Conservation (phyloP, 1,140 invertebrate species). For the Triops cancriformis region DNA sequence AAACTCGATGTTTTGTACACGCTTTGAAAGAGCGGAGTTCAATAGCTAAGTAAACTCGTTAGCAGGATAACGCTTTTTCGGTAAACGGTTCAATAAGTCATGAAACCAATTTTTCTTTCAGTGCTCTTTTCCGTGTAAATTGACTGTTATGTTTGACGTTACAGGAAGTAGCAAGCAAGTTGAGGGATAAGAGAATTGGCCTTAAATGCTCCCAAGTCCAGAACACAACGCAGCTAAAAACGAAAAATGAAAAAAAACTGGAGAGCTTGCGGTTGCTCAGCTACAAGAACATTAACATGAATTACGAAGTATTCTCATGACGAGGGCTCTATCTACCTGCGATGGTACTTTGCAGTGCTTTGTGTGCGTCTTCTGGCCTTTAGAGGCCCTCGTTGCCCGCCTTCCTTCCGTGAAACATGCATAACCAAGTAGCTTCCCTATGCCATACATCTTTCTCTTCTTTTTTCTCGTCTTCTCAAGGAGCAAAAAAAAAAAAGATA, state of each 20-base stretch:
- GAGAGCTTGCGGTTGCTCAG: constrained; percentile 15
- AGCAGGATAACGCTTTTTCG: too few species aligned
- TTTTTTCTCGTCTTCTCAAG: neutral
- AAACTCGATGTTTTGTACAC: too few species aligned
- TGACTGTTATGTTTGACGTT: too few species aligned
- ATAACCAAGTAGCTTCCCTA: constrained; percentile 6
- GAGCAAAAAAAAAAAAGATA: neutral
- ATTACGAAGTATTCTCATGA: neutral
- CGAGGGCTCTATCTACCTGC: neutral
- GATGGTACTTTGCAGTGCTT: neutral
- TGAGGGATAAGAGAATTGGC: neutral
- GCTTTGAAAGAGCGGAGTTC: too few species aligned
- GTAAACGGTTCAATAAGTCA: too few species aligned
- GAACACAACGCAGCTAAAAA: too few species aligned
- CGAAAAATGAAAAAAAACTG: neutral
- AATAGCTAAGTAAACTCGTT: too few species aligned
- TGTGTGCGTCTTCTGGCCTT: neutral
- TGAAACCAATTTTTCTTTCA: too few species aligned
- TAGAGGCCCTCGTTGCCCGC: neutral
- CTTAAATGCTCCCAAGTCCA: neutral
- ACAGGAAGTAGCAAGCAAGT: neutral
- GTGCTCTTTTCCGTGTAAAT: too few species aligned
- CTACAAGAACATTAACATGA: constrained; percentile 6
- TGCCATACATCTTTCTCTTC: constrained; percentile 20
- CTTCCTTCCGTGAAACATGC: neutral